Percentiles rank a stretch among this genome's conserved stretches.
These are phyloP conservation scores for Macrostomum lignano DNA, from an alignment of 1,140 invertebrate genomes.

Conservation along the genomic window DNA sequence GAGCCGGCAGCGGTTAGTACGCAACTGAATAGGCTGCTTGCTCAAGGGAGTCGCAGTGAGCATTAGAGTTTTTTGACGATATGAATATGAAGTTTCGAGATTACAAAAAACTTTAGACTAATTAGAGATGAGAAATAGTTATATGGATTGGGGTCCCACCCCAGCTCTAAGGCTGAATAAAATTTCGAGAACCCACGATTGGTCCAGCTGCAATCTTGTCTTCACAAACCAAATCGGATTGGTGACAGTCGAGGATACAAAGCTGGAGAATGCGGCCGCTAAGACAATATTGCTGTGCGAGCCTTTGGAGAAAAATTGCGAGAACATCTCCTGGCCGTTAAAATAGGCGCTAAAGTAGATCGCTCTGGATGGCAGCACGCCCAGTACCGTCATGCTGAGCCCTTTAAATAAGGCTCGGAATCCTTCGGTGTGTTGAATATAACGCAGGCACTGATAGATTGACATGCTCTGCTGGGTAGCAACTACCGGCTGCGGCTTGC, in stretches of 20 bases:
- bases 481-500: too few relatives aligned
- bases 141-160: too few relatives aligned
- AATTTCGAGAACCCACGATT: too few relatives aligned
- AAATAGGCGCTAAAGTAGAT: conserved; percentile 97
- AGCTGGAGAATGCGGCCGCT: conserved; percentile 70
- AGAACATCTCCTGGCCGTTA: conserved; percentile 53
- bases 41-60: too few relatives aligned
- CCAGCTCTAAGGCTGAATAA: too few relatives aligned
- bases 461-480: too few relatives aligned
- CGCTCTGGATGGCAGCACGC: conserved; percentile 84
- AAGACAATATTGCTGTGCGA: conserved; percentile 70
- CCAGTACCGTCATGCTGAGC: conserved; percentile 75
- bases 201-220: conserved; percentile 76
- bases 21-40: too few relatives aligned
- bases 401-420: conserved; percentile 74
- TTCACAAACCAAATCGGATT: conserved; percentile 99
- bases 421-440: conserved; percentile 74
- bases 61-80: too few relatives aligned
- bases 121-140: too few relatives aligned
- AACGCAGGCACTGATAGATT: conserved; percentile 35
- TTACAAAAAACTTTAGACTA: conserved; percentile 34
- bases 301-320: conserved; percentile 48
- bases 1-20: too few relatives aligned
- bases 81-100: too few relatives aligned
- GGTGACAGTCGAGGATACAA: conserved; percentile 59